Percentiles rank a stretch among this genome's conserved stretches.
These are phyloP conservation scores for Maccullochella peelii DNA, from an alignment of 2,113 vertebrate genomes.

Conservation along the genomic window DNA sequence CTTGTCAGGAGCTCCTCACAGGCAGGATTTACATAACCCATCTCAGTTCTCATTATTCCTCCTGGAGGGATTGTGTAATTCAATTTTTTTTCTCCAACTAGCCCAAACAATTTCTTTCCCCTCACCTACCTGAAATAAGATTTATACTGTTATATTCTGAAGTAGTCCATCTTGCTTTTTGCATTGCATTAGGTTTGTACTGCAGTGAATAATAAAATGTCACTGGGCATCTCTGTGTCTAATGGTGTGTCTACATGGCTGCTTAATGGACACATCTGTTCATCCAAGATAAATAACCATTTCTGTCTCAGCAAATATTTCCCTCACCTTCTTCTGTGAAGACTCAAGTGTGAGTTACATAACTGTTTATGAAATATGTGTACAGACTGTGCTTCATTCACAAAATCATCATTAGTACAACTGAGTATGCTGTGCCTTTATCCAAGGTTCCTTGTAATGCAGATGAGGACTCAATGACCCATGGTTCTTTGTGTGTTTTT, in stretches of 20 bases:
- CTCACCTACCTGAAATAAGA: slow-evolving; percentile 40
- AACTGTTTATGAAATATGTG: not conserved
- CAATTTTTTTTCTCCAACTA: slow-evolving; percentile 39
- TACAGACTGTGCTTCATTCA: not conserved
- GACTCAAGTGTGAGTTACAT: not conserved
- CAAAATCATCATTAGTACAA: not conserved
- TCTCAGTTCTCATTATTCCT: slow-evolving; percentile 45
- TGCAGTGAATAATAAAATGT: slow-evolving; percentile 52
- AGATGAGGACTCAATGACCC: not conserved
- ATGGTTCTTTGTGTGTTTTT: slow-evolving; percentile 42
- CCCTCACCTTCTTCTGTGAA: not conserved
- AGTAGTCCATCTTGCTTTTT: slow-evolving; percentile 34
- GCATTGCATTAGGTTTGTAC: slow-evolving; percentile 28
- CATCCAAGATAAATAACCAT: slow-evolving; percentile 34
- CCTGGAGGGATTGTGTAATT: slow-evolving; percentile 38
- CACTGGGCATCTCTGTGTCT: slow-evolving; percentile 45
- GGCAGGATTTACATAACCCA: slow-evolving; percentile 50
- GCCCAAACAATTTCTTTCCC: slow-evolving; percentile 32
- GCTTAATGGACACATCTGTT: slow-evolving; percentile 50
- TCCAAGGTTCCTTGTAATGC: slow-evolving; percentile 4
- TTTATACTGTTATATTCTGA: slow-evolving; percentile 42
- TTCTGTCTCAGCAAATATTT: slow-evolving; percentile 24
- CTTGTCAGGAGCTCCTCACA: slow-evolving; percentile 24
- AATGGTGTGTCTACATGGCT: slow-evolving; percentile 44
- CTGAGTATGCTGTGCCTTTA: not conserved